These are phyloP conservation scores for Pluvianellus socialis DNA, from an alignment of 2,113 vertebrate species.

Conservation along the genomic window DNA sequence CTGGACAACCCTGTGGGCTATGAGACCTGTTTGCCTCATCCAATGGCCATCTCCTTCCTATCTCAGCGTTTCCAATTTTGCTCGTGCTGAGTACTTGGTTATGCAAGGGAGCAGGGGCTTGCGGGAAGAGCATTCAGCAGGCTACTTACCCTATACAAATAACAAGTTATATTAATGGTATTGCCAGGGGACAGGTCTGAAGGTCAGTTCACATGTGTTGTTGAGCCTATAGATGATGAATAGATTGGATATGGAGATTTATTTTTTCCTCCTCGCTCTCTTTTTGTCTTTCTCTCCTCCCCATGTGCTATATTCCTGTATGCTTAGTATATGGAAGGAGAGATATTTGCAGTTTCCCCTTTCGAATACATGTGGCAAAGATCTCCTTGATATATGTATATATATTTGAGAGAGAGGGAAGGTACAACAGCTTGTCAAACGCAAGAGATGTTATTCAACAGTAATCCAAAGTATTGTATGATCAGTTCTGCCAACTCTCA, in stretches of 20 bases:
- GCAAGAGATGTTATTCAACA: not conserved
- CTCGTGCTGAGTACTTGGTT: not conserved
- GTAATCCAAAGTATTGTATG: not conserved
- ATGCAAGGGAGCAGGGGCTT: not conserved
- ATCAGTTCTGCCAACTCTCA: not conserved
- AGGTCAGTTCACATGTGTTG: not conserved
- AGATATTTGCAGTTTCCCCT: not conserved
- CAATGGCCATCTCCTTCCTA: not conserved
- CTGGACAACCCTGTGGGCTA: not conserved
- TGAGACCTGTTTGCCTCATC: not conserved
- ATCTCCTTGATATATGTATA: not conserved
- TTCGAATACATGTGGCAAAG: not conserved
- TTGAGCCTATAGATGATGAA: not conserved
- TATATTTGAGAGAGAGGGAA: not conserved
- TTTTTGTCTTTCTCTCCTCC: not conserved
- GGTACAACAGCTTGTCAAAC: not conserved
- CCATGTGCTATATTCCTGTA: not conserved
- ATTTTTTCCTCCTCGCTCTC: not conserved
- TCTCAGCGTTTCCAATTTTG: accelerated
- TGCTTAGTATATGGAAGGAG: not conserved
- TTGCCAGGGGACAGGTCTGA: not conserved
- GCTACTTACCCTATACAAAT: not conserved
- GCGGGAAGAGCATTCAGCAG: not conserved
- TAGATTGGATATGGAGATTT: not conserved
- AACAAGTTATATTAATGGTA: not conserved